Base-by-base conservation (phyloP, 2,113 vertebrate genomes). In the Zosterops hypoxanthus region DNA sequence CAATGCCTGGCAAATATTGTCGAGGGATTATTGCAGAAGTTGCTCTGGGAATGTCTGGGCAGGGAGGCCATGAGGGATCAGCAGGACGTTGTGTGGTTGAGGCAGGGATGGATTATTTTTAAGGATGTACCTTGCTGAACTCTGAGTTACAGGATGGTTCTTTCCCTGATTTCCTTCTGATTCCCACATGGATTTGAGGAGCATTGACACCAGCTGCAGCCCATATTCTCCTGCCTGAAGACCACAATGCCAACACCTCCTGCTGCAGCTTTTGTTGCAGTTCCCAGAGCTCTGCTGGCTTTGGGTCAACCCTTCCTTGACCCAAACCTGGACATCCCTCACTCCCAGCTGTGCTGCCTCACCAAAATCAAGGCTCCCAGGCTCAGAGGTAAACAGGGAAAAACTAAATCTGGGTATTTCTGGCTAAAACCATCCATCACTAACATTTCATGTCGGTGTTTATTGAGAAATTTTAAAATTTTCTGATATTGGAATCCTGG, bases 401-500 rank as follows among this genome's bases (percentile, higher is more conserved):
- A 41, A 49, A 21, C 12, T 0, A 49, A 65, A 44, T 20, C 10
- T 1, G 4, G 57, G 9, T 5, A 26, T 22, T 92, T 33, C 33
- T 82, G 49, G 14, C 22, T 42, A 28, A 44, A 63, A 33, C 17
- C 10, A 25, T 36, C 22, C 23, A 6, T 33, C 39, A 56, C 12
- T 59, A 23, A n/a, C 1, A 0, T 28, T 24, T 24, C 29, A 11
- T 7, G 3, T 0, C 6, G 61, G 21, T 26, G 21, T 47, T 84
- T 33, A 44, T 64, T 1, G 11, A 39, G 34, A 50, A 18, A 5
- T 50, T 49, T 76, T 59, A 1, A 26, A 33, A 63, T 81, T 33
- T n/a, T n/a, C 57, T 29, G 18, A 22, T 73, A 24, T 8, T 50
- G 49, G 24, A 25, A 50, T 25, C 13, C 24, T 25, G 24, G 49